Base-by-base conservation (phyloP, 2,113 vertebrate species). In the Phylloscopus trochilus region DNA sequence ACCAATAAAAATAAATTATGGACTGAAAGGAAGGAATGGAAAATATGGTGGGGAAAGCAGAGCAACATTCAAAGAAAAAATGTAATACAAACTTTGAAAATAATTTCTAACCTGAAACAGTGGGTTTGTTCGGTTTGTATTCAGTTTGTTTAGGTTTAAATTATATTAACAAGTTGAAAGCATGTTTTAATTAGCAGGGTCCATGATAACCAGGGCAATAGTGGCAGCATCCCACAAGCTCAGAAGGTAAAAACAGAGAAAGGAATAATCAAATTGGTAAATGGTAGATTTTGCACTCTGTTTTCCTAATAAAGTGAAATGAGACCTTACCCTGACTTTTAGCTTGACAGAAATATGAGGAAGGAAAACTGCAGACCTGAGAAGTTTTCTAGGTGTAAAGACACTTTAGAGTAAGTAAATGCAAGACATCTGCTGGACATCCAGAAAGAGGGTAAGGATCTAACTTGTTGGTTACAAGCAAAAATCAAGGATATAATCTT, bases 1-100 rank as follows among this genome's bases (percentile, higher is more conserved):
- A 96, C 98, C 97, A 97, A 97, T 98, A 97, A 98, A 98, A 97
- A 89, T 97, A 87, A 97, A 97, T 97, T 97, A 97, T 89, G 93
- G 94, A 96, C 96, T 91, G 90, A 95, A 97, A 91, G 87, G 87
- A 72, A 96, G 92, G 77, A 83, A 64, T 35, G 86, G 90, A 94
- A 97, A 95, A 95, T 84, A 93, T 59, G 80, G 89, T 91, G 49
- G 90, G 81, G 87, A 63, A 83, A 93, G 28, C 74, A 93, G 60
- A 81, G 53, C 39, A 62, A 68, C 72, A 96, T 78, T 94, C 69
- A 95, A 91, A 95, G 72, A 84, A 85, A 88, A 96, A 95, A 85
- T 56, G 12, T 37, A 78, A 74, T 28, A 49, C 68, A 60, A 83
- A 82, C 58, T 92, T 8, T 62, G 58, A 81, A 90, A 96, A 90